These are phyloP conservation scores for Lethocerus indicus DNA, from an alignment of 1,140 invertebrate species.

Conservation along the genomic window DNA sequence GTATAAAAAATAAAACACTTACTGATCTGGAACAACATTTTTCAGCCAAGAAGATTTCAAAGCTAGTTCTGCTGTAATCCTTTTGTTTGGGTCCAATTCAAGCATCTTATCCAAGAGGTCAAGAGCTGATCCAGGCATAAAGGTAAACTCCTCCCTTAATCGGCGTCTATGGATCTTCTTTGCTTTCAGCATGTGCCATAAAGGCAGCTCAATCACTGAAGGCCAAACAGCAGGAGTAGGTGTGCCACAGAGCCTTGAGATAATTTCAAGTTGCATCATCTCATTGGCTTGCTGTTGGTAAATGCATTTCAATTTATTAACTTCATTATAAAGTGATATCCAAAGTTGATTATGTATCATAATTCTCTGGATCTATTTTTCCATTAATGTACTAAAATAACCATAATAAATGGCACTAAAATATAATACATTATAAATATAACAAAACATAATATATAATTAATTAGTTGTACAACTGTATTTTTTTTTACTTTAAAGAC, in stretches of 20 bases:
- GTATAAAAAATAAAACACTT: slow-evolving; percentile 27
- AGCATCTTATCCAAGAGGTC: slow-evolving; percentile 95
- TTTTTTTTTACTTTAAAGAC: too few relatives aligned
- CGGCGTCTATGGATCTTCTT: slow-evolving; percentile 79
- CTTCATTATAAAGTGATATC: too few relatives aligned
- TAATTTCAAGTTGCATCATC: slow-evolving; percentile 85
- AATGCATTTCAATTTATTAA: too few relatives aligned
- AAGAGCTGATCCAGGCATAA: slow-evolving; percentile 75
- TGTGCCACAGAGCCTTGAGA: slow-evolving; percentile 88
- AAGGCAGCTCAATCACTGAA: slow-evolving; percentile 82
- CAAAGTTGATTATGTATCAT: too few relatives aligned
- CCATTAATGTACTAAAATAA: too few relatives aligned
- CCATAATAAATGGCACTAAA: too few relatives aligned
- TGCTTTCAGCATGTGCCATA: slow-evolving; percentile 82
- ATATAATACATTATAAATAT: too few relatives aligned
- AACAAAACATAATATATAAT: too few relatives aligned
- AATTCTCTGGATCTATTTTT: too few relatives aligned
- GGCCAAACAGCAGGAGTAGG: slow-evolving; percentile 97
- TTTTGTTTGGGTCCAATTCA: slow-evolving; percentile 81
- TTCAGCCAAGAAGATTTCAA: slow-evolving; percentile 88
- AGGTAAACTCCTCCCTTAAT: slow-evolving; percentile 81
- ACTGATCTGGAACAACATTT: slow-evolving; percentile 79
- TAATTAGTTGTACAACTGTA: too few relatives aligned
- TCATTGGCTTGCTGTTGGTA: slow-evolving; percentile 85
- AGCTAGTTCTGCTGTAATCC: slow-evolving; percentile 89